Evolutionary conservation across 2,888 invertebrate genomes (phyloP).

Genomic region (Lysandra bellargus): DNA sequence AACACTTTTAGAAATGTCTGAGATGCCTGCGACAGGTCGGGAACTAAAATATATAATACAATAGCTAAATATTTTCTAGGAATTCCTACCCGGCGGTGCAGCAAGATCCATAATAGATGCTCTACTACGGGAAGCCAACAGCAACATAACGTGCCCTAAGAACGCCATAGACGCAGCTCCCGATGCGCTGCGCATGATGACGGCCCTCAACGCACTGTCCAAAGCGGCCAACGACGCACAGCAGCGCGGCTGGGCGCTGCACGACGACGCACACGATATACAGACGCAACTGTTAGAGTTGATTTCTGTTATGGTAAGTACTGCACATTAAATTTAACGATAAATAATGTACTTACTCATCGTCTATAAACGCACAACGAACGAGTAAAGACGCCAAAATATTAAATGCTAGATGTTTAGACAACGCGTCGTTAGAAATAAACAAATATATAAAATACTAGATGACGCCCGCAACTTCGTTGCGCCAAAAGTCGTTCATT

Average conservation of each 20-base stretch:
- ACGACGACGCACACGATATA: slow-evolving; percentile 95
- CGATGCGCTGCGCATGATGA: slow-evolving; percentile 90
- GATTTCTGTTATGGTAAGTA: slow-evolving; percentile 87
- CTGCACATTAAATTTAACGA: too few species aligned
- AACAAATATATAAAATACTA: too few species aligned
- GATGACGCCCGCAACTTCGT: too few species aligned
- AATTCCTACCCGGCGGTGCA: slow-evolving; percentile 72
- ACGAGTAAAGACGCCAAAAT: too few species aligned
- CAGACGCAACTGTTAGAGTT: slow-evolving; percentile 90
- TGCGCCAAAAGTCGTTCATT: too few species aligned
- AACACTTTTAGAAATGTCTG: background rate
- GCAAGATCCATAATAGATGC: slow-evolving; percentile 74
- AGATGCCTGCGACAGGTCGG: background rate
- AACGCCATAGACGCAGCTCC: slow-evolving; percentile 89
- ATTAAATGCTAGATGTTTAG: too few species aligned
- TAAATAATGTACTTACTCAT: too few species aligned
- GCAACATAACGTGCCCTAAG: slow-evolving; percentile 76
- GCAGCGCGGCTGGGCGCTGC: slow-evolving; percentile 96
- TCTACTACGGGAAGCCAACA: slow-evolving; percentile 69
- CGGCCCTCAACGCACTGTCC: slow-evolving; percentile 90
- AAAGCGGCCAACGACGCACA: slow-evolving; percentile 97
- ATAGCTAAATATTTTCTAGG: slow-evolving; percentile 48
- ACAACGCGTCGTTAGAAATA: too few species aligned
- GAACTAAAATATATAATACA: background rate
- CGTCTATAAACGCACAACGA: too few species aligned